Percentiles rank a stretch among this genome's conserved stretches.
phyloP scores from a whole-genome alignment of 1,140 invertebrate genomes.

The Micrasema longulum region DNA sequence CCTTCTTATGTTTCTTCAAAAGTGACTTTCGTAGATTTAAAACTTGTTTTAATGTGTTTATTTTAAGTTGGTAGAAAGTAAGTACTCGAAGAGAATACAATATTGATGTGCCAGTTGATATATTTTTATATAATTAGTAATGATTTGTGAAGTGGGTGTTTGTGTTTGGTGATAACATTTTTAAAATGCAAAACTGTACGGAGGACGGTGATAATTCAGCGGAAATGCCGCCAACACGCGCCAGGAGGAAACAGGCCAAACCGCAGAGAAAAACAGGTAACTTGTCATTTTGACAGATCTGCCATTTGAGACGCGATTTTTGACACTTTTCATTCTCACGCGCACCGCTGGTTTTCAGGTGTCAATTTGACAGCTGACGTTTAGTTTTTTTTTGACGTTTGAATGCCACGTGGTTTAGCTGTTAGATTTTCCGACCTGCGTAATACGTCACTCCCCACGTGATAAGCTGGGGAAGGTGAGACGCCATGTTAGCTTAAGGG shows the following conservation, averaged over 20 bases:
- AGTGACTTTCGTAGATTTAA: no score
- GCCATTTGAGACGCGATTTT: neutral
- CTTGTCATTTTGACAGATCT: neutral
- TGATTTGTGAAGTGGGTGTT: neutral
- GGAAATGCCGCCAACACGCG: slow-evolving; percentile 29
- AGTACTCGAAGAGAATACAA: no score
- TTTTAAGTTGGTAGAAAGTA: no score
- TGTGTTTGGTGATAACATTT: neutral
- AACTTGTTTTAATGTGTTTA: no score
- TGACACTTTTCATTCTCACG: neutral
- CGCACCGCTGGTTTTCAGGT: neutral
- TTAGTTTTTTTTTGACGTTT: slow-evolving; percentile 35
- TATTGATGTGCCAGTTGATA: no score
- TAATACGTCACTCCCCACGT: slow-evolving; percentile 43
- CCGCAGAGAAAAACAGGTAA: slow-evolving; percentile 52
- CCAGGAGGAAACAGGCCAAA: slow-evolving; percentile 48
- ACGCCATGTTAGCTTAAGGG: slow-evolving; percentile 7
- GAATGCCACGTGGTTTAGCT: slow-evolving; percentile 45
- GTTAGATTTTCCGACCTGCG: slow-evolving; percentile 43
- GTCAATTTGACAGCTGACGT: slow-evolving; percentile 3
- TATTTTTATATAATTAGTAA: no score
- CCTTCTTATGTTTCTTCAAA: no score
- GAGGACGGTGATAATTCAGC: slow-evolving; percentile 11
- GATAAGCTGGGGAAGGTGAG: slow-evolving; percentile 13
- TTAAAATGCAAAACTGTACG: slow-evolving; percentile 6